Evolutionary conservation across 2,113 vertebrate genomes (phyloP).

Genomic region (Paracyprichromis sp.): DNA sequence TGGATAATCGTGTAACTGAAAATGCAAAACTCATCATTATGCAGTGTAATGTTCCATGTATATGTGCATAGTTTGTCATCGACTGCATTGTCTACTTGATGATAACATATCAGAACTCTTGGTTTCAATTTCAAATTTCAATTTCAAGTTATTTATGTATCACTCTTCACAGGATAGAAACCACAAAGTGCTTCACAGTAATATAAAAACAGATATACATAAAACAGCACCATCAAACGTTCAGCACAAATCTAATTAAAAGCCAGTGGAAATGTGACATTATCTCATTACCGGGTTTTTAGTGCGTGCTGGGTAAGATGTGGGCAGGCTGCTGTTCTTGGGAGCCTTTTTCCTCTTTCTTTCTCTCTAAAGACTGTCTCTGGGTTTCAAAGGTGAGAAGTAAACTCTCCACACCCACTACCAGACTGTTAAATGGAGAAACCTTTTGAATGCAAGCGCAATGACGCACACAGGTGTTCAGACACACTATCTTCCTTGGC

Average conservation of each 20-base stretch:
- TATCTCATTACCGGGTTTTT: background rate
- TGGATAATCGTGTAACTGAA: background rate
- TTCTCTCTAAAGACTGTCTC: background rate
- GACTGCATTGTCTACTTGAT: background rate
- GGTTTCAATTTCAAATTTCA: background rate
- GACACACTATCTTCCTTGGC: background rate
- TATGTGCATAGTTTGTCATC: background rate
- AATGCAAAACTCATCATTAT: background rate
- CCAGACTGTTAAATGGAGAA: background rate
- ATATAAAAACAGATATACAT: background rate
- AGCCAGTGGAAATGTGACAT: background rate
- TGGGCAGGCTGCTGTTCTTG: background rate
- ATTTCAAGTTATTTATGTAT: background rate
- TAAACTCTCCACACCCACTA: background rate
- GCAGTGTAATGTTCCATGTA: background rate
- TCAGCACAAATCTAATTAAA: background rate
- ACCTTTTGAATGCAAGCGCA: background rate
- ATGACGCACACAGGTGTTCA: fast-evolving
- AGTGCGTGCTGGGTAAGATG: background rate
- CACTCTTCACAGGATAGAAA: background rate
- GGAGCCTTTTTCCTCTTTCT: background rate
- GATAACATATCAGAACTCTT: background rate
- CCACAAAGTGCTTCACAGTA: background rate
- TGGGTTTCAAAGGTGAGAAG: background rate
- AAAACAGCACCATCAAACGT: background rate